phyloP scores from a whole-genome alignment of 2,113 vertebrate species.

The Sarotherodon lohbergeri region DNA sequence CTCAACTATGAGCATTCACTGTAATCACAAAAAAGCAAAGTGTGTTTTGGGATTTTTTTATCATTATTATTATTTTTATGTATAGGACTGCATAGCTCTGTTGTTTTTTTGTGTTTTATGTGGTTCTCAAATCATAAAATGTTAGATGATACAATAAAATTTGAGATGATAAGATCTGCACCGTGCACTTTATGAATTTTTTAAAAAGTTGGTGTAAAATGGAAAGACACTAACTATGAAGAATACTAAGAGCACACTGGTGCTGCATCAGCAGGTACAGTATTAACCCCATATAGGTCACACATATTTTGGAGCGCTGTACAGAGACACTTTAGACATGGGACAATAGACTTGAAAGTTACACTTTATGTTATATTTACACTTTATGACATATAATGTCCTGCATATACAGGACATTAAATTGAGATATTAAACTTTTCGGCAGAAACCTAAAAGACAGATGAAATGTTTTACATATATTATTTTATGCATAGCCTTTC shows the following conservation, averaged over 20 bases:
- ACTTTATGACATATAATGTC: not conserved
- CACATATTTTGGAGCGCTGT: not conserved
- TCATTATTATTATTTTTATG: not conserved
- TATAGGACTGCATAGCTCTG: not conserved
- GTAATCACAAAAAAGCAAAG: not conserved
- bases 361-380: not conserved
- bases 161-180: not conserved
- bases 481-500: not conserved
- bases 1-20: accelerated
- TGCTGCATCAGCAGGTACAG: not conserved
- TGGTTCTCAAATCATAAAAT: not conserved
- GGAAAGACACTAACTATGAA: not conserved
- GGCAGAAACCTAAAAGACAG: not conserved
- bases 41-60: not conserved
- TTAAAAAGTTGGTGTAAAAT: not conserved
- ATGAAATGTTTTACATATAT: not conserved
- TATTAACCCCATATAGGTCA: not conserved
- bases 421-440: not conserved
- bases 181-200: not conserved
- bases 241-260: not conserved
- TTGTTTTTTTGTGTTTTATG: not conserved
- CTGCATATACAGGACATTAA: not conserved
- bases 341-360: not conserved
- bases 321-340: not conserved
- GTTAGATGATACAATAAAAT: accelerated